Base-by-base conservation (phyloP, 2,888 invertebrate species). In the Cheilosia variabilis region DNA sequence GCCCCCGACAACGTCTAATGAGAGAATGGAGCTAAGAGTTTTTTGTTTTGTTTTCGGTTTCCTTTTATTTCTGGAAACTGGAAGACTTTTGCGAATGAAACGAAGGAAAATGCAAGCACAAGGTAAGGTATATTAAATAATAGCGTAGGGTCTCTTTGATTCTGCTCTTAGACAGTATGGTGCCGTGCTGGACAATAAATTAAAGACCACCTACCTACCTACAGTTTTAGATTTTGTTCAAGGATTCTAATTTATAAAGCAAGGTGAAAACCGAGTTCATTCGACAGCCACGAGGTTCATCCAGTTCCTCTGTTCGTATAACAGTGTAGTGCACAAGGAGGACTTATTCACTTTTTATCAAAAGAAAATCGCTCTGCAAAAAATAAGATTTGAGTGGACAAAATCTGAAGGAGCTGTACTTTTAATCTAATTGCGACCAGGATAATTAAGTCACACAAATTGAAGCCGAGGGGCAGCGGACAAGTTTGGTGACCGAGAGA, bases 1-100 rank as follows among this genome's bases (percentile, higher is more conserved):
- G 22, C 22, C n/a, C 37, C 31, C 27, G 6, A 27, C 15, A 43
- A n/a, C 9, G 43, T 53, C 41, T 71, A 71, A 78, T 78, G 78
- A 78, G 57, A 63, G 63, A 69, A 65, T 15, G 50, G 71, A 37
- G 60, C 60, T 60, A 45, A 17, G 68, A 27, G 13, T 43, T 41
- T 10, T 24, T 10, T 24, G 4, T 10, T 9, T 10, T 53, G 6
- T n/a, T 10, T 4, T 10, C 43, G 6, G 6, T 27, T 19, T 41
- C n/a, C 22, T 10, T 19, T 19, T 22, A 47, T 37, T 57, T 31
- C 27, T 66, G 6, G 24, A 24, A 24, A 24, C 50, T 17, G 31
- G 4, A 15, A 13, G 15, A 24, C 15, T 22, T 52, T 19, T 63
- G 22, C 7, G 17, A 63, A 45, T 17, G 24, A 43, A 43, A 24